Conservation (phyloP, 2,797 vertebrate species). For the Manis javanica region DNA sequence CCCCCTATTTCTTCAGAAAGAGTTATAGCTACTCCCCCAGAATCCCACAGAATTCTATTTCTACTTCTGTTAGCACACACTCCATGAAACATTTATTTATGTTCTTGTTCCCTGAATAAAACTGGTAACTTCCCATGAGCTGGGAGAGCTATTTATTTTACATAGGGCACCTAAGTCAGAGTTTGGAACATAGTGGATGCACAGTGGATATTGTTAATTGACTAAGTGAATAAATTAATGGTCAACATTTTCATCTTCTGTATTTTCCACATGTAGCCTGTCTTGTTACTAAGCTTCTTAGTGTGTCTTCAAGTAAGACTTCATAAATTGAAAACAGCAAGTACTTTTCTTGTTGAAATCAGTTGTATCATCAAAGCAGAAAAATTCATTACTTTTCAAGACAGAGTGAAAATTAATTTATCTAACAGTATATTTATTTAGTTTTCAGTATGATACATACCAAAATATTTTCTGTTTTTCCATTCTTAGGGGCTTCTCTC, state of each 20-base stretch:
- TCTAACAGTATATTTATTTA: slow-evolving; percentile 22
- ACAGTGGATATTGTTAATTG: neutral
- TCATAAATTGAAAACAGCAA: neutral
- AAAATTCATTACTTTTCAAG: neutral
- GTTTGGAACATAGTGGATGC: neutral
- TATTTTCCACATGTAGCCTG: neutral
- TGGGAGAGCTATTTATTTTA: slow-evolving; percentile 23
- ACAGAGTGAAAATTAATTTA: neutral
- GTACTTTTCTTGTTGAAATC: slow-evolving; percentile 12
- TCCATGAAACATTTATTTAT: slow-evolving; percentile 70
- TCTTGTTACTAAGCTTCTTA: neutral
- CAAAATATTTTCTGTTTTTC: slow-evolving; percentile 4
- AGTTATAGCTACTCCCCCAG: slow-evolving; percentile 40
- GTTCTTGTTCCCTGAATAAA: slow-evolving; percentile 59
- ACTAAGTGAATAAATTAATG: neutral
- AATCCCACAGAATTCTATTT: slow-evolving; percentile 70
- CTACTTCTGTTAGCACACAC: slow-evolving; percentile 29
- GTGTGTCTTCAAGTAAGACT: neutral
- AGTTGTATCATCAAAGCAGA: neutral
- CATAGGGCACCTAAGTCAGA: neutral
- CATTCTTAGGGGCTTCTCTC: slow-evolving; percentile 1
- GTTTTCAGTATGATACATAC: neutral
- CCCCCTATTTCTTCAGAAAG: neutral
- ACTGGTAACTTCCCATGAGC: neutral
- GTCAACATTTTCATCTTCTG: neutral